Evolutionary conservation across 2,888 invertebrate species (phyloP), one percentile per base, ranked within the genome.

Genomic region (Pyrocoelia pectoralis): DNA sequence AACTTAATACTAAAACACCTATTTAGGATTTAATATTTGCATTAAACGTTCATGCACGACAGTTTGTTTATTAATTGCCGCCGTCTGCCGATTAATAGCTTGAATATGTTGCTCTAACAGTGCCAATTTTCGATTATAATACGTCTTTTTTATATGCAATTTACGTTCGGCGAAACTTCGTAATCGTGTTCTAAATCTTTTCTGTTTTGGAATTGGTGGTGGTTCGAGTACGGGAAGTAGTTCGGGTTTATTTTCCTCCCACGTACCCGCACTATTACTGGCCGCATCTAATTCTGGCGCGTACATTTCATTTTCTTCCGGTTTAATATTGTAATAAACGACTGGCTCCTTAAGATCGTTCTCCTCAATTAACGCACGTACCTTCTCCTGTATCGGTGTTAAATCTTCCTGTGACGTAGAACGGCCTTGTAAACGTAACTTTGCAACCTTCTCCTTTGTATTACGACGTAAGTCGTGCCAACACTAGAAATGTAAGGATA

Each of bases 391-490:
- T 14, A 56, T 56, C 4, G 56, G 56, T 6, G 56, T 56, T 13
- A 56, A 33, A 29, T 56, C 56, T 2, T 56, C 56, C n/a, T 38
- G 38, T 13, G 40, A 15, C 1, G 12, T 18, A 5, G n/a, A n/a
- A 12, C 48, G 33, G 2, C 12, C 29, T 17, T 48, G 46, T n/a
- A n/a, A n/a, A 6, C 33, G 18, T 38, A 56, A 15, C 15, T 48
- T 56, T 1, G 46, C 56, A 1, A 56, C 56, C 12, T 56, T 56
- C 13, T 56, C 56, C 17, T 48, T 56, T 5, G 56, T 56, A 15
- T 56, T 56, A 8, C 56, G 48, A n/a, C 56, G 56, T 13, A 56
- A 38, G 29, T 56, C 56, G 17, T 48, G 56, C 56, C 56, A 56
- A 49, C 56, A 56, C 56, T 56, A 10, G 12, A 50, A 15, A 13